These are phyloP conservation scores for Charadrius vociferus DNA, from an alignment of 2,113 vertebrate species.

Conservation along the genomic window DNA sequence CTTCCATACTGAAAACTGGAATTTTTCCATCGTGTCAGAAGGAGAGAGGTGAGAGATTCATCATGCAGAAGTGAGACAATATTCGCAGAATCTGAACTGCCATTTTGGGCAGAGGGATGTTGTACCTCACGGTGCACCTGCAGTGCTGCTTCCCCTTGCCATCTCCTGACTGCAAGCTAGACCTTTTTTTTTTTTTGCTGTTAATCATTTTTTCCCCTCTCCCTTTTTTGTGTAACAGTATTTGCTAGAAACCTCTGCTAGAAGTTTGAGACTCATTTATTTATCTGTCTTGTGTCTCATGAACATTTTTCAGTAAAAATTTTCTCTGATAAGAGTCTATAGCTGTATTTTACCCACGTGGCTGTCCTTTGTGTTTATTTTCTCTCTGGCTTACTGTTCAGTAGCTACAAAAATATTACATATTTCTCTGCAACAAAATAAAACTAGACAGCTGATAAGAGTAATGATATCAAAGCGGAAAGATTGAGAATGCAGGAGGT, in stretches of 20 bases:
- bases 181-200: not conserved
- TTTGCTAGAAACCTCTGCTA: not conserved
- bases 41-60: not conserved
- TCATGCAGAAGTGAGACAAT: not conserved
- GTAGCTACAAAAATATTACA: not conserved
- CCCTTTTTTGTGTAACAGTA: not conserved
- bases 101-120: not conserved
- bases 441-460: not conserved
- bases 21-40: not conserved
- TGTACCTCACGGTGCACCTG: not conserved
- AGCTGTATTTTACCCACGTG: not conserved
- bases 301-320: not conserved
- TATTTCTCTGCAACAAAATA: not conserved
- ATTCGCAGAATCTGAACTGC: not conserved
- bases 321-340: not conserved
- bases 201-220: not conserved
- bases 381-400: not conserved
- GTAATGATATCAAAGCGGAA: not conserved
- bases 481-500: not conserved
- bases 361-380: constrained; percentile 8
- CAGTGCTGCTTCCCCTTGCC: not conserved
- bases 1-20: not conserved
- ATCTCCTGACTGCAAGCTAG: not conserved
- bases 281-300: not conserved
- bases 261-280: not conserved